Conservation (phyloP, 2,797 vertebrate species). For the Microcaecilia unicolor region DNA sequence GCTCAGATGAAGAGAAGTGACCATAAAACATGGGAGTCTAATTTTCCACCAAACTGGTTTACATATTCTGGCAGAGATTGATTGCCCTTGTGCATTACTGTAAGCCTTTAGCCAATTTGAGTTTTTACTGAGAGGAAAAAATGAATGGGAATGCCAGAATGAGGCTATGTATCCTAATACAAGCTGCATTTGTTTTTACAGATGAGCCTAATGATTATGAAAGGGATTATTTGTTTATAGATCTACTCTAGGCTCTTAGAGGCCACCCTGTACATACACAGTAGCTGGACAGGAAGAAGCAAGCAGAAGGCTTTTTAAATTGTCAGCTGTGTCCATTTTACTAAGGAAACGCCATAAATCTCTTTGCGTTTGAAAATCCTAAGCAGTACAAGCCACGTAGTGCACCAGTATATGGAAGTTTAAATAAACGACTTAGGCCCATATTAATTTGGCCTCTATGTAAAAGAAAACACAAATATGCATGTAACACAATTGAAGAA, state of each 20-base stretch:
- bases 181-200: slow-evolving; percentile 20
- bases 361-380: too few relatives aligned
- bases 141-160: slow-evolving; percentile 13
- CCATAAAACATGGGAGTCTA: background rate
- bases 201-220: slow-evolving; percentile 16
- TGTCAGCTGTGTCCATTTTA: slow-evolving; percentile 10
- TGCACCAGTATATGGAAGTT: too few relatives aligned
- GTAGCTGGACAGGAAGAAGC: slow-evolving; percentile 22
- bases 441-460: too few relatives aligned
- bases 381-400: too few relatives aligned
- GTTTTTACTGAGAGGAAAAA: slow-evolving; percentile 11
- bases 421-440: too few relatives aligned
- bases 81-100: slow-evolving; percentile 15
- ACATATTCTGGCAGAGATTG: slow-evolving; percentile 11
- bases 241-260: slow-evolving; percentile 25
- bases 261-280: slow-evolving; percentile 20
- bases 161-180: slow-evolving; percentile 11
- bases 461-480: too few relatives aligned
- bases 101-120: slow-evolving; percentile 14
- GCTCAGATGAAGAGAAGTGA: background rate
- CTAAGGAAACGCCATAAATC: slow-evolving; percentile 12
- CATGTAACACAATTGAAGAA: too few relatives aligned
- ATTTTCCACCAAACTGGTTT: background rate
- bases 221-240: slow-evolving; percentile 28
- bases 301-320: slow-evolving; percentile 18